A percentile compares a stretch with the other conserved stretches of the same genome.
Conservation (phyloP, 2,797 vertebrate species). For the Adrianichthys oophorus region DNA sequence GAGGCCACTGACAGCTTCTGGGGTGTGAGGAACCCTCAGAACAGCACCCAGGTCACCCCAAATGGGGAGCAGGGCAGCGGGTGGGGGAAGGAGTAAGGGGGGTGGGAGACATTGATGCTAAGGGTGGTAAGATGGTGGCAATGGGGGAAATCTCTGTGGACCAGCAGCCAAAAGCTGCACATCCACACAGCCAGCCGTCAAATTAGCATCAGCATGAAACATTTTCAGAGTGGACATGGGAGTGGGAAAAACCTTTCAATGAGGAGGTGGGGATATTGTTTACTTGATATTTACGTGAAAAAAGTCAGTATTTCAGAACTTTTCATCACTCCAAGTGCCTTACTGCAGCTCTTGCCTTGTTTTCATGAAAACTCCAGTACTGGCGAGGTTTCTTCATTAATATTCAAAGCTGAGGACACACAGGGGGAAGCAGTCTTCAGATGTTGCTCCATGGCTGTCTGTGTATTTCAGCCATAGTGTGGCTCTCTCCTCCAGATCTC, state of each 20-base stretch:
- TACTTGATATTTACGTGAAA: slow-evolving; percentile 47
- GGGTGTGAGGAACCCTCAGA: slow-evolving; percentile 93
- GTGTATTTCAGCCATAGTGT: slow-evolving; percentile 83
- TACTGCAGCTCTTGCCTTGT: slow-evolving; percentile 70
- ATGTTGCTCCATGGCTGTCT: slow-evolving; percentile 88
- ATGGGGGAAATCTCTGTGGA: slow-evolving; percentile 60
- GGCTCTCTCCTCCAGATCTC: slow-evolving; percentile 76
- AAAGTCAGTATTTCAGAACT: slow-evolving; percentile 26
- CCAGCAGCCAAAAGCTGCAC: slow-evolving; percentile 58
- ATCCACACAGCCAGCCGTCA: slow-evolving; percentile 54
- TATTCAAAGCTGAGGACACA: slow-evolving; percentile 89
- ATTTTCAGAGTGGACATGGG: slow-evolving; percentile 58
- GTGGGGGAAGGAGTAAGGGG: slow-evolving; percentile 51
- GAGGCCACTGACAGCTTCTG: slow-evolving; percentile 98
- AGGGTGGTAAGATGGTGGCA: slow-evolving; percentile 66
- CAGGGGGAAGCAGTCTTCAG: slow-evolving; percentile 89
- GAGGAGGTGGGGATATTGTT: slow-evolving; percentile 26
- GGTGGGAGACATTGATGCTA: slow-evolving; percentile 49
- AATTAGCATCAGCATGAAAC: slow-evolving; percentile 73
- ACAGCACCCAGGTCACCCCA: slow-evolving; percentile 89
- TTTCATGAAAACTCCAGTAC: slow-evolving; percentile 40
- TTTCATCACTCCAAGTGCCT: slow-evolving; percentile 71
- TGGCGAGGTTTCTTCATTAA: slow-evolving; percentile 89
- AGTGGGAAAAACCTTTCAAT: slow-evolving; percentile 49
- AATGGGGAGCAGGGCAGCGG: slow-evolving; percentile 79